Evolutionary conservation across 2,797 vertebrate genomes (phyloP).

Genomic region (Gambusia yucatana): DNA sequence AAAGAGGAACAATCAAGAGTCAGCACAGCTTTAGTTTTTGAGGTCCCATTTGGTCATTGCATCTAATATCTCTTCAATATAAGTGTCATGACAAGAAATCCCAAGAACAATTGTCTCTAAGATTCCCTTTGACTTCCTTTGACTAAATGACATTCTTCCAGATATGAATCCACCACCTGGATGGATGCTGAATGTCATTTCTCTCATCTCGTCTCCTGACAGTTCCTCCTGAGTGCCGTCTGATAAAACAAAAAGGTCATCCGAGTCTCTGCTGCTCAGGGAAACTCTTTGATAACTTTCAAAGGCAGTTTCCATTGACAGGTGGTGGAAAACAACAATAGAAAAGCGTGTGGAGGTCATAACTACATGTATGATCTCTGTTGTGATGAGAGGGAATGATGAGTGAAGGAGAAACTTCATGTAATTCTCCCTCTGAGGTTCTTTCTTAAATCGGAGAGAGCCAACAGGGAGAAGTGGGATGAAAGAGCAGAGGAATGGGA

Average conservation of each 20-base stretch:
- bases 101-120: background rate
- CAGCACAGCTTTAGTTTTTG: background rate
- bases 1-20: too few relatives aligned
- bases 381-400: conserved; percentile 25
- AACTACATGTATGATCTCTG: conserved; percentile 29
- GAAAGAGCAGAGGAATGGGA: background rate
- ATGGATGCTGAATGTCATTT: conserved; percentile 48
- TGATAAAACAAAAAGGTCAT: conserved; percentile 50
- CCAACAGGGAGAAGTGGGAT: background rate
- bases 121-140: background rate
- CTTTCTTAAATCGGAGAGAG: conserved; percentile 6
- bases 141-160: background rate
- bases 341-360: conserved; percentile 43
- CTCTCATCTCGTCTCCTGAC: conserved; percentile 24
- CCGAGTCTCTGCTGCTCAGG: background rate
- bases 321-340: conserved; percentile 32
- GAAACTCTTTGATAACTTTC: conserved; percentile 20
- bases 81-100: background rate
- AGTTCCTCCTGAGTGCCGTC: conserved; percentile 13
- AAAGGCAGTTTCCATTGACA: conserved; percentile 28
- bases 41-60: background rate
- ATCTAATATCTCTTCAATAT: background rate
- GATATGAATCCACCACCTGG: conserved; percentile 10
- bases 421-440: conserved; percentile 28
- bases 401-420: conserved; percentile 14